These are phyloP conservation scores for Gymnocephalus cernua DNA, from an alignment of 2,113 vertebrate species.

Conservation along the genomic window DNA sequence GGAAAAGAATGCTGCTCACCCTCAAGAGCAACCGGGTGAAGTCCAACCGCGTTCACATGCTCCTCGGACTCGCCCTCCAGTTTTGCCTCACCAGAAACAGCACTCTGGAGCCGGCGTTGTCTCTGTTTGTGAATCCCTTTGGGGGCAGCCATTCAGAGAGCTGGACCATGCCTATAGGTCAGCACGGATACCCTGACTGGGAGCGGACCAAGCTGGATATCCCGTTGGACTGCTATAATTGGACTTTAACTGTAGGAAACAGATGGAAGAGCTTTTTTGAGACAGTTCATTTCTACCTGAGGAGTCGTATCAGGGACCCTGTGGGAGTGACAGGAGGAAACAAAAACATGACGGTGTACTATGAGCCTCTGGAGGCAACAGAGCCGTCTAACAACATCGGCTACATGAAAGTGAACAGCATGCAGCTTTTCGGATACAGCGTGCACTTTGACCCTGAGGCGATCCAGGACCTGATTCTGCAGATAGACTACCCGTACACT, in stretches of 20 bases:
- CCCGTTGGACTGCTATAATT: conserved; percentile 96
- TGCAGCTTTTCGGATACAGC: conserved; percentile 97
- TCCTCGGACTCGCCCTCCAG: conserved; percentile 92
- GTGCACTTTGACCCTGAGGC: conserved; percentile 97
- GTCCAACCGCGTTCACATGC: conserved; percentile 92
- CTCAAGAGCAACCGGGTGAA: conserved; percentile 98
- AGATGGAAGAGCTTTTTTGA: conserved; percentile 99
- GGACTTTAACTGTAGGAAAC: conserved; percentile 96
- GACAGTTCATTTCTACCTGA: conserved; percentile 96
- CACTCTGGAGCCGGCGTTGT: conserved; percentile 93
- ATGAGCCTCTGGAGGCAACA: conserved; percentile 87
- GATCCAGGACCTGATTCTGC: conserved; percentile 96
- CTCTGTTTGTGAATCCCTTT: conserved; percentile 97
- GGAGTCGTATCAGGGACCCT: conserved; percentile 91
- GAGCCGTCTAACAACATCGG: conserved; percentile 91
- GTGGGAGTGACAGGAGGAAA: conserved; percentile 34
- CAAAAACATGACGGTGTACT: conserved; percentile 87
- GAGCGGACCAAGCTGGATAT: conserved; percentile 93
- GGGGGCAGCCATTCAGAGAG: conserved; percentile 98
- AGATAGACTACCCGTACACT: conserved; percentile 97
- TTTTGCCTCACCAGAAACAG: conserved; percentile 98
- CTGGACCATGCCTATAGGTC: conserved; percentile 95
- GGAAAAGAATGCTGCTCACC: conserved; percentile 96
- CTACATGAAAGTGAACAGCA: conserved; percentile 97
- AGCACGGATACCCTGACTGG: conserved; percentile 95